Conservation (phyloP, 2,113 vertebrate genomes). For the Reinhardtius hippoglossoides region DNA sequence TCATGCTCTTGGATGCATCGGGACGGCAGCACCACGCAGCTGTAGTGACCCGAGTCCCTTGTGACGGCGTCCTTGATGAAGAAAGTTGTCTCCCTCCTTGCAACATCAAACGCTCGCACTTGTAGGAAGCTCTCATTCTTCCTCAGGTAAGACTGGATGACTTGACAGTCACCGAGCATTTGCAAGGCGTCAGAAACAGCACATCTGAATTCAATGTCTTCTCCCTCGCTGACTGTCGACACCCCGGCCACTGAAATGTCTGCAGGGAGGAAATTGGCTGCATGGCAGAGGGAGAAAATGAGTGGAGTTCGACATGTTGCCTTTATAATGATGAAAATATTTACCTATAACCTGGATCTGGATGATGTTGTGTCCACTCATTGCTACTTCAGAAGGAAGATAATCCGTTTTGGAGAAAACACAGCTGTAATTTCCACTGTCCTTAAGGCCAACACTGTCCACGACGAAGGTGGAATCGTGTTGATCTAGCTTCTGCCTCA, state of each 20-base stretch:
- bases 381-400: accelerated
- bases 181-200: slow-evolving; percentile 9
- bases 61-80: slow-evolving; percentile 6
- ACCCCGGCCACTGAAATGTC: slow-evolving; percentile 21
- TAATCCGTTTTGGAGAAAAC: background rate
- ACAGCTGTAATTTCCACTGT: slow-evolving; percentile 66
- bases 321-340: background rate
- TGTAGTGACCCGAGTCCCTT: slow-evolving; percentile 57
- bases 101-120: slow-evolving; percentile 9
- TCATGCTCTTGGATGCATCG: slow-evolving; percentile 13
- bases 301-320: background rate
- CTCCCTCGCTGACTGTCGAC: slow-evolving; percentile 19
- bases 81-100: slow-evolving; percentile 37
- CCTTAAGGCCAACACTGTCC: background rate
- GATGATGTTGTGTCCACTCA: slow-evolving; percentile 18
- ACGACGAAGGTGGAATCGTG: background rate
- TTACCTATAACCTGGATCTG: slow-evolving; percentile 57
- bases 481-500: accelerated
- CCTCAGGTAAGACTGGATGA: slow-evolving; percentile 55
- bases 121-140: slow-evolving; percentile 30
- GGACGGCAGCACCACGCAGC: slow-evolving; percentile 51
- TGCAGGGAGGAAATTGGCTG: slow-evolving; percentile 60
- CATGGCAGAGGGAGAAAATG: slow-evolving; percentile 11
- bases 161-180: slow-evolving; percentile 9
- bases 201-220: slow-evolving; percentile 35